Base-by-base conservation (phyloP, 2,888 invertebrate species). In the Lasioglossum leucozonium region DNA sequence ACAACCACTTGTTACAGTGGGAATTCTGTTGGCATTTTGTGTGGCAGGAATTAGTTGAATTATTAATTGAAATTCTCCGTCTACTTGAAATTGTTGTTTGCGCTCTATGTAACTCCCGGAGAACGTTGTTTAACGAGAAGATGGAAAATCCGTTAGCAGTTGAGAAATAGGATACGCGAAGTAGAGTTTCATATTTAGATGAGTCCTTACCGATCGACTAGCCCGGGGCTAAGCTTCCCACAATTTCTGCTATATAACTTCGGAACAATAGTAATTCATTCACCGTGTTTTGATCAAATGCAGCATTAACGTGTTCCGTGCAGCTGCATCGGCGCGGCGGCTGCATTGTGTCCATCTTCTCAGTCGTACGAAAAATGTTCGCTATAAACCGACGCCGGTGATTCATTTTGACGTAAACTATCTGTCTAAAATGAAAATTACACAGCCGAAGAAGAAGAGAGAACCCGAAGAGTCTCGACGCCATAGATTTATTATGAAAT, bases 251-350 rank as follows among this genome's bases (percentile, higher is more conserved):
- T 30, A 30, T 30, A 30, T 62, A 62, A 62, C 62, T 62, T 71
- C 71, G 71, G 13, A 71, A 71, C 71, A 71, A 62, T 62, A 30
- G 62, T 62, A 30, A 62, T 62, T 62, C 62, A 71, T 37, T 71
- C 71, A 22, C 71, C 30, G 62, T 62, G 62, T 62, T 62, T 62
- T 62, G 62, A 62, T 62, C 62, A 62, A 62, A 62, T 62, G 30
- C 62, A 16, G 62, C 62, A 62, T 62, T 62, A 62, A 26, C 62
- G 62, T n/a, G n/a, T 62, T 62, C 30, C 30, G 62, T 18, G 62
- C 62, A 62, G 30, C 62, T 30, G 62, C 62, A 16, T 22, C 26
- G 30, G 16, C 26, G 26, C 26, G 30, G 16, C 26, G 26, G 30
- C 62, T 2, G 62, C 62, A 30, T 62, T 62, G 18, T 62, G 30